Evolutionary conservation across 2,113 vertebrate genomes (phyloP).

Genomic region (Grantiella picta): DNA sequence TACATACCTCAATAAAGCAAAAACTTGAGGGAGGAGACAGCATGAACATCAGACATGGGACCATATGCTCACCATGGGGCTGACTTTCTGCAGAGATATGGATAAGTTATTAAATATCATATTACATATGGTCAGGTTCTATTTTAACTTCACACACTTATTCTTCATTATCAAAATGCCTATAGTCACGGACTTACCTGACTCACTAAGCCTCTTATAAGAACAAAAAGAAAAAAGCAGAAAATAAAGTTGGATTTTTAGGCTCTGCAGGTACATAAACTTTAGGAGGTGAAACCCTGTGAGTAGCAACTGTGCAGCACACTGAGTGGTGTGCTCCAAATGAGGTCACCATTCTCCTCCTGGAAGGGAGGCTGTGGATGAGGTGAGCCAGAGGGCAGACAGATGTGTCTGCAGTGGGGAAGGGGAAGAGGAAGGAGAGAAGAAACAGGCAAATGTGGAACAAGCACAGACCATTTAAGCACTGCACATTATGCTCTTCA

Average conservation of each 20-base stretch:
- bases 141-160: background rate
- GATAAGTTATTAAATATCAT: background rate
- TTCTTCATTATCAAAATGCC: background rate
- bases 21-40: background rate
- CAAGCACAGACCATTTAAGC: background rate
- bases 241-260: background rate
- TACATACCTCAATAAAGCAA: background rate
- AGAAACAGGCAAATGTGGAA: background rate
- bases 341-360: background rate
- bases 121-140: background rate
- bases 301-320: background rate
- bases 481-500: background rate
- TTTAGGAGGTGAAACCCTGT: background rate
- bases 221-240: background rate
- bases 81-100: background rate
- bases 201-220: background rate
- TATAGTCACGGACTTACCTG: background rate
- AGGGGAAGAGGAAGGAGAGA: background rate
- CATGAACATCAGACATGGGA: background rate
- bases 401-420: conserved; percentile 9
- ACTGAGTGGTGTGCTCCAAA: background rate
- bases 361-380: background rate
- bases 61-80: background rate
- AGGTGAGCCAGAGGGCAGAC: conserved; percentile 52
- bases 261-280: background rate